Base-by-base conservation (phyloP, 2,797 vertebrate species). In the Coregonus suidteri region DNA sequence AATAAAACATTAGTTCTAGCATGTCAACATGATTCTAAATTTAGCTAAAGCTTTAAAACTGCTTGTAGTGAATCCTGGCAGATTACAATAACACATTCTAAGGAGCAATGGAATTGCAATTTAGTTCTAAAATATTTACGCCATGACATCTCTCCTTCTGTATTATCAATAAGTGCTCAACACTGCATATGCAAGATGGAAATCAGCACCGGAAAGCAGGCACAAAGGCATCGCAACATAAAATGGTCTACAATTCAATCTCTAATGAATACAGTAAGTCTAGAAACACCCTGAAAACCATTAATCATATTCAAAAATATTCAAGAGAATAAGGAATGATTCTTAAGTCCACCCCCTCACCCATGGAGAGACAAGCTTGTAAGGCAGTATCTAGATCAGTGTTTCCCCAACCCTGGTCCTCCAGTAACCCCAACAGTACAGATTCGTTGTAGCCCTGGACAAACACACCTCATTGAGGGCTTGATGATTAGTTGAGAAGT, bases 311-410 rank as follows among this genome's bases (percentile, higher is more conserved):
- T 13, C 34, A 16, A 25, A 18, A 11, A 7, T 2, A 4, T 76
- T 34, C 69, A 52, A 30, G 30, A 72, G 74, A 13, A 47, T 25
- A 16, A 69, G 25, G 18, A 76, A 71, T 52, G 35, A 66, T 78
- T 64, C 15, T 41, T 75, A 13, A 30, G 30, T 25, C 3, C 18
- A 76, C 51, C 31, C 37, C 64, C 75, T 62, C 16, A 16, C 59
- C 25, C 31, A 51, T n/a, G 68, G 30, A 35, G n/a, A 76, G 71
- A n/a, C 54, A 68, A 65, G 25, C 30, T 18, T 75, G 56, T 73
- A 81, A 84, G 84, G 81, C 82, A 83, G 51, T 9, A 67, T 53
- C 34, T 59, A 34, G 77, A 53, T 71, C 11, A 2, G 47, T 73
- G 56, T 59, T 11, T 47, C 35, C 9, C 41, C 3, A 47, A 13